These are phyloP conservation scores for Gerris lacustris DNA, from an alignment of 2,888 invertebrate genomes.

Conservation along the genomic window DNA sequence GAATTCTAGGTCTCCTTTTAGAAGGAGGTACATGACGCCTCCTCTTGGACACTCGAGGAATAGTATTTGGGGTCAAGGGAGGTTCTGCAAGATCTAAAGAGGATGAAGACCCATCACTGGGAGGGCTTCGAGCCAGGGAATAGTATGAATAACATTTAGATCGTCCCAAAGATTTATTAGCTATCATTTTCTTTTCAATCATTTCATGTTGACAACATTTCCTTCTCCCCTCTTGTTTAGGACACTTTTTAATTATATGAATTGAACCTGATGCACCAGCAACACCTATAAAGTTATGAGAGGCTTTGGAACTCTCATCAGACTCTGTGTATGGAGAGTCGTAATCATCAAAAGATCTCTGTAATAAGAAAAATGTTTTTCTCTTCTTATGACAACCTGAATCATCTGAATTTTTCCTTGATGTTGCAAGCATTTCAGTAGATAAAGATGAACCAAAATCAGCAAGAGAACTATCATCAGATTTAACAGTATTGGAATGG, in stretches of 20 bases:
- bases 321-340: conserved; percentile 33
- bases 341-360: conserved; percentile 31
- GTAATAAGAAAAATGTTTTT: conserved; percentile 22
- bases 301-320: conserved; percentile 29
- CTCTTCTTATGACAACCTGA: conserved; percentile 25
- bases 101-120: conserved; percentile 33
- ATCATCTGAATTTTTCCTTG: conserved; percentile 29
- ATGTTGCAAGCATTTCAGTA: conserved; percentile 29
- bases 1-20: conserved; percentile 27
- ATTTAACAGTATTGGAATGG: conserved; percentile 29
- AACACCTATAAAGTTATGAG: not conserved
- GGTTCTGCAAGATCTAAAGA: conserved; percentile 31
- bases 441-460: conserved; percentile 30
- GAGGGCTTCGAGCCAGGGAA: conserved; percentile 33
- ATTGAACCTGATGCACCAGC: not conserved
- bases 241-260: conserved; percentile 8
- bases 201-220: conserved; percentile 11
- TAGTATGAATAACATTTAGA: conserved; percentile 34
- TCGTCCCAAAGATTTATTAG: conserved; percentile 27
- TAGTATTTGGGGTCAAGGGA: conserved; percentile 32
- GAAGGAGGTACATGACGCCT: conserved; percentile 28
- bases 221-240: conserved; percentile 17
- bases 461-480: conserved; percentile 31
- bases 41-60: conserved; percentile 32
- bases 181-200: conserved; percentile 9